Evolutionary conservation across 2,797 vertebrate genomes (phyloP).

Genomic region (Silurus aristotelis): DNA sequence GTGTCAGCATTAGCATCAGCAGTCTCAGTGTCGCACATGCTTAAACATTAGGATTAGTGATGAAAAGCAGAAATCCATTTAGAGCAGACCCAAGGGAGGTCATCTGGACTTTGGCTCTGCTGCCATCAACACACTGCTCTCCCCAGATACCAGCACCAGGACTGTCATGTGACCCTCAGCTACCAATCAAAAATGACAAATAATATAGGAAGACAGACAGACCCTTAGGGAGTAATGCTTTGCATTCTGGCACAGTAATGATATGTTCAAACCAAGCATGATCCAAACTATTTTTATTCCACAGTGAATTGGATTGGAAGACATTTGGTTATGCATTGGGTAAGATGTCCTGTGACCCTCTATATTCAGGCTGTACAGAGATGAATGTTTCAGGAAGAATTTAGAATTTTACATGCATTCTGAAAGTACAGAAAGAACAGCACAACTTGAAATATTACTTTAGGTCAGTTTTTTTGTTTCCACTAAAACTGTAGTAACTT

Average conservation of each 20-base stretch:
- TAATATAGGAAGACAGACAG: conserved; percentile 32
- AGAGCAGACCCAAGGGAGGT: conserved; percentile 68
- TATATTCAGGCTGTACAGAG: conserved; percentile 25
- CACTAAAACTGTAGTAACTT: not conserved
- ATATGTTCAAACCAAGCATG: conserved; percentile 27
- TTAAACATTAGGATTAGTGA: conserved; percentile 70
- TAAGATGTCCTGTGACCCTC: not conserved
- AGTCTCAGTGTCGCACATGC: conserved; percentile 39
- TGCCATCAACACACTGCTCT: conserved; percentile 47
- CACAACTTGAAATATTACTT: conserved; percentile 7
- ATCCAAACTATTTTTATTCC: conserved; percentile 17
- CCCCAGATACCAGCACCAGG: conserved; percentile 55
- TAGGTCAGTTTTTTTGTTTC: not conserved
- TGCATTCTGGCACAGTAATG: not conserved
- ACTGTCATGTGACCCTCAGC: conserved; percentile 39
- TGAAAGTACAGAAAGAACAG: not conserved
- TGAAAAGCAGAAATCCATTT: conserved; percentile 76
- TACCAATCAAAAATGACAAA: conserved; percentile 48
- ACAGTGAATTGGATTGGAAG: conserved; percentile 27
- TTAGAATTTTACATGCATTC: conserved; percentile 11
- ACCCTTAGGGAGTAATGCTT: conserved; percentile 36
- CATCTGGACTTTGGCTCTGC: conserved; percentile 69
- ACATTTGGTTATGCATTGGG: conserved; percentile 24
- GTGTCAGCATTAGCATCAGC: conserved; percentile 36
- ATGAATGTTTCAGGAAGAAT: conserved; percentile 62